Evolutionary conservation across 2,888 invertebrate genomes (phyloP).

Genomic region (Therioaphis trifolii): DNA sequence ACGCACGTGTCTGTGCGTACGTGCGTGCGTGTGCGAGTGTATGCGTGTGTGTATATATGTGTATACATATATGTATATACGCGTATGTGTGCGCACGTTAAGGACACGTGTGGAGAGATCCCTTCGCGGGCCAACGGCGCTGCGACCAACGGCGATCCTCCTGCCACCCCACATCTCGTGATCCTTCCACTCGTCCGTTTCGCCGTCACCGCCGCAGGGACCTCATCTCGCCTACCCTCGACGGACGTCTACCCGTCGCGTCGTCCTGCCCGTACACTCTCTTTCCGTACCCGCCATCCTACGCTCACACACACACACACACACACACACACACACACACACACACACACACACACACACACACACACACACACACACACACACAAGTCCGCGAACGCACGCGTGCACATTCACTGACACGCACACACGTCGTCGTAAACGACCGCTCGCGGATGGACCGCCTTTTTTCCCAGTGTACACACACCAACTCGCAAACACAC

Average conservation of each 20-base stretch:
- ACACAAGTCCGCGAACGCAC: not conserved
- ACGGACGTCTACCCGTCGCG: not conserved
- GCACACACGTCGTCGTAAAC: slow-evolving; percentile 5
- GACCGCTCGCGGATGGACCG: slow-evolving; percentile 10
- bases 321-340: not conserved
- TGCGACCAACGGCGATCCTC: not conserved
- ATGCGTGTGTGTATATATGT: not conserved
- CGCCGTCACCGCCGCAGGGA: not conserved
- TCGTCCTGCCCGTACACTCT: not conserved
- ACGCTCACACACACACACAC: not conserved
- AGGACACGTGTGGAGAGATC: not conserved
- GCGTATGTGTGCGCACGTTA: not conserved
- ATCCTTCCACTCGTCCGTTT: not conserved
- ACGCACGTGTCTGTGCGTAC: not conserved
- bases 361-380: not conserved
- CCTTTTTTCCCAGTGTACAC: slow-evolving; percentile 20
- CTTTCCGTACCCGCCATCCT: not conserved
- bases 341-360: not conserved
- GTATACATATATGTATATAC: not conserved
- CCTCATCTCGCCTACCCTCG: not conserved
- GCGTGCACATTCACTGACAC: not conserved
- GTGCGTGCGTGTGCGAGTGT: not conserved
- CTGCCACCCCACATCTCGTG: not conserved
- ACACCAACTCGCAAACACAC: not conserved
- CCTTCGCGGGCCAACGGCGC: not conserved